A percentile compares a stretch with the other conserved stretches of the same genome.
phyloP scores from a whole-genome alignment of 2,888 invertebrate species.

The Agapostemon virescens region DNA sequence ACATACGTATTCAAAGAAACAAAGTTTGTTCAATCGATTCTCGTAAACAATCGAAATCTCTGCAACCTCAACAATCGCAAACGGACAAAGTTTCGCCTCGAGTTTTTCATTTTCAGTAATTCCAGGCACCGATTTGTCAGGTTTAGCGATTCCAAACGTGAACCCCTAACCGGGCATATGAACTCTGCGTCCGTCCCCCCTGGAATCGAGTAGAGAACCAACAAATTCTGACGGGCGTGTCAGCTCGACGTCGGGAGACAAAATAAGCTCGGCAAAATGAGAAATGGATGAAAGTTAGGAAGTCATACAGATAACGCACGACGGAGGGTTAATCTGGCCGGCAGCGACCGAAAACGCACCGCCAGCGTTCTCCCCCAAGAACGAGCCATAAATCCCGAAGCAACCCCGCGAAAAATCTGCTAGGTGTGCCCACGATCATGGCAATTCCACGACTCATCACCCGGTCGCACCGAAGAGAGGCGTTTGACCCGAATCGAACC shows the following conservation, averaged over 20 bases:
- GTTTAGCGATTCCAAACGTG: too few relatives aligned
- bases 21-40: too few relatives aligned
- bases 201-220: background rate
- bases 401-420: background rate
- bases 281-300: background rate
- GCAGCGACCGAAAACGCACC: background rate
- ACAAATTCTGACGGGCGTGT: background rate
- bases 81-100: too few relatives aligned
- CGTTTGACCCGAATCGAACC: slow-evolving; percentile 3
- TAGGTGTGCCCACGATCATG: background rate
- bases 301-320: background rate
- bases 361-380: background rate
- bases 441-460: background rate
- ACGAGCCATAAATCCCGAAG: background rate
- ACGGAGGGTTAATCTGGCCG: background rate
- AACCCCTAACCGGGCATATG: too few relatives aligned
- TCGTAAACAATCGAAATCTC: too few relatives aligned
- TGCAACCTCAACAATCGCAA: too few relatives aligned
- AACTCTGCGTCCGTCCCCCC: background rate
- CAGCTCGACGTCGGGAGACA: background rate
- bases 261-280: background rate
- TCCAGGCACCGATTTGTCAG: too few relatives aligned
- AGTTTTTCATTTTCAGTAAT: too few relatives aligned
- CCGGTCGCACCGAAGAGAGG: too few relatives aligned
- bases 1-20: too few relatives aligned